A percentile compares a stretch with the other conserved stretches of the same genome.
These are phyloP conservation scores for Eupithecia insigniata DNA, from an alignment of 2,888 invertebrate species.

Conservation along the genomic window DNA sequence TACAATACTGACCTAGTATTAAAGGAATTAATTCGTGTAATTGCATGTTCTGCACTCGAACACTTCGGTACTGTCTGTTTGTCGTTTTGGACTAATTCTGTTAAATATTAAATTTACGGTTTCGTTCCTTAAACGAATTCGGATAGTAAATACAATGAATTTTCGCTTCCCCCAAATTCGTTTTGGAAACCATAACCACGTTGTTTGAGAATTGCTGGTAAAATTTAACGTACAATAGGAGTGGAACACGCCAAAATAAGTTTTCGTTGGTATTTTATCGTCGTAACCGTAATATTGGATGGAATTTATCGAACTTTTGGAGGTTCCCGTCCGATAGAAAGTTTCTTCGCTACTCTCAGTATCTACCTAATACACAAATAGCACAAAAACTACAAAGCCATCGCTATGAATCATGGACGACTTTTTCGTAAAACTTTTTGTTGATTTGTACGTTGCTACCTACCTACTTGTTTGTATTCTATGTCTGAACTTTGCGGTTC, in stretches of 20 bases:
- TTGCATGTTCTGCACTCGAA: constrained; percentile 35
- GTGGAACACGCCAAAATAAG: constrained; percentile 16
- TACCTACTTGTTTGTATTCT: constrained; percentile 14
- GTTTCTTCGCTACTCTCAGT: not conserved
- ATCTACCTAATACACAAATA: not conserved
- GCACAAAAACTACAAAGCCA: not conserved
- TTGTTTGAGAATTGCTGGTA: constrained; percentile 10
- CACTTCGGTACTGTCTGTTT: constrained; percentile 29
- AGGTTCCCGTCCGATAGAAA: not conserved
- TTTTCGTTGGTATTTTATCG: not conserved
- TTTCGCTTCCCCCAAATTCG: constrained; percentile 16
- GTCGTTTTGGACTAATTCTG: constrained; percentile 26
- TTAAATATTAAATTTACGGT: constrained; percentile 32
- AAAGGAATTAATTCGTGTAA: constrained; percentile 35
- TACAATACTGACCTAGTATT: constrained; percentile 24
- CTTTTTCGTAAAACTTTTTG: constrained; percentile 4
- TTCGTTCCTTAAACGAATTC: constrained; percentile 22
- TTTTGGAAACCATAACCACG: constrained; percentile 14
- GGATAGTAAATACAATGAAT: constrained; percentile 27
- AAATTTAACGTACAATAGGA: constrained; percentile 14
- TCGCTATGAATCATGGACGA: constrained; percentile 4
- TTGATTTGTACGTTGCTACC: not conserved
- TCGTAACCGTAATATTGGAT: not conserved
- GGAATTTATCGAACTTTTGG: constrained; percentile 7
- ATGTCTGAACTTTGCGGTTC: constrained; percentile 18